Conservation (phyloP, 1,140 invertebrate genomes). For the Habropoda laboriosa region DNA sequence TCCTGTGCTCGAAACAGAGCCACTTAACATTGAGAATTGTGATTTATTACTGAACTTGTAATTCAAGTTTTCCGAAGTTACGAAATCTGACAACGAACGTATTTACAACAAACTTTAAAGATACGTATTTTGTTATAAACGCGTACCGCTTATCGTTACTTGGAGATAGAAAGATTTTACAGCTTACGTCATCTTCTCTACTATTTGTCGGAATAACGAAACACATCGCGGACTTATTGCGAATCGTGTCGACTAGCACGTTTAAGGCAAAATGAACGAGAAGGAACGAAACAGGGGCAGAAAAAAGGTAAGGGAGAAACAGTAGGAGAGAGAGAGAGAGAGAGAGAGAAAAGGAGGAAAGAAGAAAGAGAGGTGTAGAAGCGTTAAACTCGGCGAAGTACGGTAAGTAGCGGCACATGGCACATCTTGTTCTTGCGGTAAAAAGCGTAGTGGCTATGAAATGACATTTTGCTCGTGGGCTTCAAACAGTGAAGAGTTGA, state of each 20-base stretch:
- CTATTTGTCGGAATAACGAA: not conserved
- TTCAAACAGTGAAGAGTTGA: slow-evolving; percentile 34
- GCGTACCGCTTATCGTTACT: no score
- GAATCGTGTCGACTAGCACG: not conserved
- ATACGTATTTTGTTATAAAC: no score
- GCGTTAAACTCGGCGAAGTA: slow-evolving; percentile 11
- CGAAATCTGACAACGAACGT: no score
- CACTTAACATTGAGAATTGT: no score
- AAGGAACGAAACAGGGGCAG: no score
- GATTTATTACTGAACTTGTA: no score
- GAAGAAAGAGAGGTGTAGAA: not conserved
- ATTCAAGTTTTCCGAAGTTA: no score
- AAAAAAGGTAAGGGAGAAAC: not conserved
- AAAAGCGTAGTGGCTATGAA: slow-evolving; percentile 51
- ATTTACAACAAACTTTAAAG: no score
- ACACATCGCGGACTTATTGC: not conserved
- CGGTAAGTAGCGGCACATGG: slow-evolving; percentile 31
- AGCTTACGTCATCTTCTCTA: no score
- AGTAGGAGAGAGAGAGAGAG: not conserved
- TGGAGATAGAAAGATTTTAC: no score
- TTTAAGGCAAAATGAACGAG: not conserved
- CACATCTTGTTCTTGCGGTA: slow-evolving; percentile 29
- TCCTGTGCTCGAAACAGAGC: no score
- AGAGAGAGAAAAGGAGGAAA: slow-evolving; percentile 4
- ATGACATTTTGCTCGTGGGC: slow-evolving; percentile 44